Base-by-base conservation (phyloP, 1,140 invertebrate species). In the Drosophila mojavensis region DNA sequence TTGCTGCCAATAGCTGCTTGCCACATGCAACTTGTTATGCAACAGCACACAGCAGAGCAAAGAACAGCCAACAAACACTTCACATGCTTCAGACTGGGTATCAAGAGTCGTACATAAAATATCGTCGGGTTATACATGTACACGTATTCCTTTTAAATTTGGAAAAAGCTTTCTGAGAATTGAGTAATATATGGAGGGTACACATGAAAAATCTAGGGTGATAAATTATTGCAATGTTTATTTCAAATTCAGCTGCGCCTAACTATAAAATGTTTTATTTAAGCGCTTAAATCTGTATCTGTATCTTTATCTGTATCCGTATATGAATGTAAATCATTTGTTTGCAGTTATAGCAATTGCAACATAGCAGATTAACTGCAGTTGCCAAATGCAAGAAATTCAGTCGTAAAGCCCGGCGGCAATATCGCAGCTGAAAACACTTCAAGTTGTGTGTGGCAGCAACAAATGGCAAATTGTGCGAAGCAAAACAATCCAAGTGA, bases 391-490 rank as follows among this genome's bases (percentile, higher is more conserved):
- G 33, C 33, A 17, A 17, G 17, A 36, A 11, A 2, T 2, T 17
- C n/a, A 47, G 15, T 33, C n/a, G 50, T 20, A n/a, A 41, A 68
- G 20, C 33, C 15, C 30, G 55, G 30, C 41, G 24, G 36, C 13
- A 61, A 62, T 5, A 45, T 15, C 17, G 43, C 20, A 13, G 53
- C 50, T 9, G 39, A 58, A 36, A 50, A 30, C 28, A 69, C 17
- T 62, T 39, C 51, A 65, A 64, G 64, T 51, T 58, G 58, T 55
- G 17, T 30, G 15, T 45, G 66, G 58, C 66, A 59, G 28, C 53
- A 66, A 48, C 58, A 45, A 67, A 48, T 20, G 33, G 11, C 51
- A 61, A 36, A 41, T 50, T 36, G 43, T 39, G 28, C 15, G 26
- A 24, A 20, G 17, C 51, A 55, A 55, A 54, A 54, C 50, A 64